phyloP scores from a whole-genome alignment of 2,888 invertebrate genomes.

The Oligia latruncula region DNA sequence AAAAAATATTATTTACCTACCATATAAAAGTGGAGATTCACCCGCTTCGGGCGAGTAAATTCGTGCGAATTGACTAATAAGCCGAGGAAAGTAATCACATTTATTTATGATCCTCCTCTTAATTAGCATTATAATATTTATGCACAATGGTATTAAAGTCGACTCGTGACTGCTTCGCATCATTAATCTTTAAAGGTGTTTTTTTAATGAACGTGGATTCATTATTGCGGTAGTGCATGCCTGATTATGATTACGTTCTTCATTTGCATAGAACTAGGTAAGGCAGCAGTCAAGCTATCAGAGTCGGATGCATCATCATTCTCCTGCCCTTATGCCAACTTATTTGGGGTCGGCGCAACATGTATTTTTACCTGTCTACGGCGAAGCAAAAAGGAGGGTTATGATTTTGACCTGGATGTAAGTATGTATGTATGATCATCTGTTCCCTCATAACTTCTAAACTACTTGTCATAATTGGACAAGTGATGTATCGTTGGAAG shows the following conservation, averaged over 20 bases:
- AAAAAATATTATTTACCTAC: background rate
- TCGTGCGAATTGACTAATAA: background rate
- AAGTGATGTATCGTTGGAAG: too few relatives aligned
- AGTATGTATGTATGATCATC: too few relatives aligned
- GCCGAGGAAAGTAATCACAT: constrained; percentile 43
- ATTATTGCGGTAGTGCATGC: constrained; percentile 31
- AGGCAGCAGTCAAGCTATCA: background rate
- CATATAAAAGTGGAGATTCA: background rate
- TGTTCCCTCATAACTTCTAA: too few relatives aligned
- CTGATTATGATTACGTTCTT: background rate
- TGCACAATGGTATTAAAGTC: constrained; percentile 51
- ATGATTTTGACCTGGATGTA: too few relatives aligned
- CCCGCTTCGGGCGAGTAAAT: background rate
- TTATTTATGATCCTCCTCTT: constrained; percentile 56
- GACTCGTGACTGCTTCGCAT: constrained; percentile 13
- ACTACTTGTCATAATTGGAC: too few relatives aligned
- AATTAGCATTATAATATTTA: constrained; percentile 61
- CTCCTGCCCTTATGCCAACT: too few relatives aligned
- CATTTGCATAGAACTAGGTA: constrained; percentile 12
- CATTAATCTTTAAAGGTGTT: constrained; percentile 53
- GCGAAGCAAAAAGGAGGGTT: too few relatives aligned
- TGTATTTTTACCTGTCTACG: too few relatives aligned
- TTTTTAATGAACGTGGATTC: constrained; percentile 41
- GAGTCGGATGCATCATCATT: background rate
- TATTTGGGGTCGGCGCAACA: too few relatives aligned